Evolutionary conservation across 2,888 invertebrate genomes (phyloP).

Genomic region (Hyposoter dolosus): DNA sequence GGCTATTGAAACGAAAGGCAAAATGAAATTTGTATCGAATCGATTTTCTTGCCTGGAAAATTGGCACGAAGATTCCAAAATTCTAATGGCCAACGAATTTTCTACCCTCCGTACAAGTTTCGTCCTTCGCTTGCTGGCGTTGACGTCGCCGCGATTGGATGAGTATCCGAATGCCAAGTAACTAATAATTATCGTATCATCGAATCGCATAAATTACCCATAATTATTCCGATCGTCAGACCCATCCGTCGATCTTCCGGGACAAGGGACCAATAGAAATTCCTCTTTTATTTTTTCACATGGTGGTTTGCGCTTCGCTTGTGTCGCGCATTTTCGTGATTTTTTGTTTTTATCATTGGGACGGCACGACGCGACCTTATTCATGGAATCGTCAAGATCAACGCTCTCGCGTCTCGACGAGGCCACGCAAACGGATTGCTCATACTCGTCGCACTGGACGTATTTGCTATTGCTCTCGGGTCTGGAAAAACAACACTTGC

Average conservation of each 20-base stretch:
- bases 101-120: too few species aligned
- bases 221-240: constrained; percentile 1
- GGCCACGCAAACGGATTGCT: constrained; percentile 12
- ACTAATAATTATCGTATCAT: neutral
- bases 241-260: neutral
- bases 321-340: constrained; percentile 14
- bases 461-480: constrained; percentile 52
- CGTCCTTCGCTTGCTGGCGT: too few species aligned
- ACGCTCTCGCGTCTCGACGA: constrained; percentile 5
- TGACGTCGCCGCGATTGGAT: too few species aligned
- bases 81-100: too few species aligned
- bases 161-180: too few species aligned
- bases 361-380: constrained; percentile 3
- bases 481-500: constrained; percentile 51
- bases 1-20: too few species aligned
- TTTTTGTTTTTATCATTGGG: neutral
- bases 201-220: neutral
- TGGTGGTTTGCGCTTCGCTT: neutral
- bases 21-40: too few species aligned
- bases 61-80: too few species aligned
- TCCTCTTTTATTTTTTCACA: constrained; percentile 3
- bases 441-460: constrained; percentile 58
- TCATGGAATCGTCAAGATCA: constrained; percentile 42
- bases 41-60: too few species aligned
- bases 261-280: constrained; percentile 7